Base-by-base conservation (phyloP, 2,797 vertebrate genomes). In the Gadopsis marmoratus region DNA sequence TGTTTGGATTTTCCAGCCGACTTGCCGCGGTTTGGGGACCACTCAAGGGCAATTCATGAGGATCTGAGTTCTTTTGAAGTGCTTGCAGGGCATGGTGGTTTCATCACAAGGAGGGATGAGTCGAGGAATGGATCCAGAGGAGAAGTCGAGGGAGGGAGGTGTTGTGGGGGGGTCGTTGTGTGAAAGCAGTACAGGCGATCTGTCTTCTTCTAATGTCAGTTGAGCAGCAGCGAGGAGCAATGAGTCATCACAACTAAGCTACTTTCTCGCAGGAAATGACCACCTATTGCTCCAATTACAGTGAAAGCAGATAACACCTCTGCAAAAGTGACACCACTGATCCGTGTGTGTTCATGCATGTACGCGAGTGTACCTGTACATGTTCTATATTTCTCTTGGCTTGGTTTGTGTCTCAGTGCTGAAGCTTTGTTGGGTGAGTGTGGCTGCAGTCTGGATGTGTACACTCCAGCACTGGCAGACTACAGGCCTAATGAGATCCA, bases 401-500 rank as follows among this genome's bases (percentile, higher is more conserved):
- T 81, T 75, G 77, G 76, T 79, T 19, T 75, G 71, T 2, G 63
- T 70, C 78, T 88, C 79, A 48, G 82, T 31, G 60, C 79, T 55
- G 58, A 68, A 61, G 81, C 79, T 91, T 84, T 88, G 74, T 83
- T 75, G 85, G 83, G 85, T 33, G 78, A 88, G 74, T 73, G 69
- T 61, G 82, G 84, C 79, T 87, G 79, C 76, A 80, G 82, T 80
- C 85, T 89, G 84, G 78, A 91, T 86, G 87, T 71, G 75, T 89
- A 90, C 81, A 84, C 72, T 76, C 75, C 82, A 76, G 67, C 74
- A 45, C 79, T 91, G 89, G 87, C 86, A 82, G 76, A 76, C 88
- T 78, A 23, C 35, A 72, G 43, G 16, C 58, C 66, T 94, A 94
- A 95, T 92, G 90, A 89, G 85, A 93, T 90, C 92, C 93, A 95